These are phyloP conservation scores for Melinaea menophilus DNA, from an alignment of 2,888 invertebrate genomes.

Conservation along the genomic window DNA sequence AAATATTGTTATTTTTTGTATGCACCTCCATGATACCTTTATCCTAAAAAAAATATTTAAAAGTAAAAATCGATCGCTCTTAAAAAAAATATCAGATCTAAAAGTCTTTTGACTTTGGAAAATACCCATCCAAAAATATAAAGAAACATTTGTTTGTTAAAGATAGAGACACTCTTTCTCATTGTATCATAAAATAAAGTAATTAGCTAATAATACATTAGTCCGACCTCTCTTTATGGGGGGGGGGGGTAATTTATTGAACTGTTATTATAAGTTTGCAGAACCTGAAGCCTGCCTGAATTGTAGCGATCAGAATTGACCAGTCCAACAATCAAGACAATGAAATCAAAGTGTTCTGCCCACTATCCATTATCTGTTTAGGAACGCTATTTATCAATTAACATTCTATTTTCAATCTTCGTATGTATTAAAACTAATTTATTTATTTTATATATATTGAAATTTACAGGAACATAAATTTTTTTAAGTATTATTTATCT, in stretches of 20 bases:
- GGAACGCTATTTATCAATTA: slow-evolving; percentile 15
- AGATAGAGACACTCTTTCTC: no score
- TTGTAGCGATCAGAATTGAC: slow-evolving; percentile 34
- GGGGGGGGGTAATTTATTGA: no score
- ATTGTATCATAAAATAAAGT: no score
- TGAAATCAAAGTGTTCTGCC: slow-evolving; percentile 30
- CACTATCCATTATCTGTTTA: slow-evolving; percentile 10
- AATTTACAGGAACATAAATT: neutral
- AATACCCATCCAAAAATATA: neutral
- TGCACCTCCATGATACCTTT: no score
- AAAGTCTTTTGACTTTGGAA: neutral
- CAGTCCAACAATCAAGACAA: slow-evolving; percentile 28
- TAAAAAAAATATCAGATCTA: neutral
- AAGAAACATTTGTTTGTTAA: no score
- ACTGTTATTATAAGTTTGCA: neutral
- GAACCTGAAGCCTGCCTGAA: slow-evolving; percentile 15
- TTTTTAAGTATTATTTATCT: slow-evolving; percentile 6
- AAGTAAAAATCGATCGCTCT: neutral
- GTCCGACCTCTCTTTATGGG: no score
- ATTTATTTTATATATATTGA: neutral
- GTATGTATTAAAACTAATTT: no score
- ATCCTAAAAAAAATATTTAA: neutral
- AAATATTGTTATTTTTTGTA: no score
- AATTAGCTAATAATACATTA: no score
- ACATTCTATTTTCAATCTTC: no score